These are phyloP conservation scores for Tringa solitaria DNA, from an alignment of 2,113 vertebrate genomes.

Conservation along the genomic window DNA sequence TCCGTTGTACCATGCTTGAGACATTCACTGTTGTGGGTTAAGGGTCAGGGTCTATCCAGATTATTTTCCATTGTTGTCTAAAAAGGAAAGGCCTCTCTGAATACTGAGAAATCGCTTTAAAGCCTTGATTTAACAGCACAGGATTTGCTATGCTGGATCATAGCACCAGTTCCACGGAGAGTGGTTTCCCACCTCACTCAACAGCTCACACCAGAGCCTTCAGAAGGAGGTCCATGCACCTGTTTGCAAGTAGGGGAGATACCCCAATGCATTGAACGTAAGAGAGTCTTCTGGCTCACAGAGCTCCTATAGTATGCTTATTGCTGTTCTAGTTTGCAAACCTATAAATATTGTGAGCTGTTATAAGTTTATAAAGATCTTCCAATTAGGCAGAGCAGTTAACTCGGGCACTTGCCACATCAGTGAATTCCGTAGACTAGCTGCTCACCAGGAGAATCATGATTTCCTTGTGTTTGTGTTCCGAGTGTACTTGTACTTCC, in stretches of 20 bases:
- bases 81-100: conserved; percentile 21
- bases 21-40: conserved; percentile 52
- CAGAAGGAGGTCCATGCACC: background rate
- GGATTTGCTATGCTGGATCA: conserved; percentile 44
- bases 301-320: background rate
- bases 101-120: conserved; percentile 23
- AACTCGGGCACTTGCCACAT: background rate
- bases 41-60: conserved; percentile 62
- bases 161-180: background rate
- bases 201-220: background rate
- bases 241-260: background rate
- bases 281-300: background rate
- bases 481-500: background rate
- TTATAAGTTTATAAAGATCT: background rate
- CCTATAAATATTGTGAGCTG: background rate
- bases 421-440: background rate
- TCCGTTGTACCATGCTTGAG: conserved; percentile 57
- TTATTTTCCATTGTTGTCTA: conserved; percentile 43
- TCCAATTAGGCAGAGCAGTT: background rate
- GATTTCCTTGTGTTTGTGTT: background rate
- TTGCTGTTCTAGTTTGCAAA: background rate
- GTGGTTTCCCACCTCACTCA: background rate
- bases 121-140: conserved; percentile 41
- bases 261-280: background rate
- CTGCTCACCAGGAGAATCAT: background rate